Conservation (phyloP, 23 tunicate species). For the Aplidium turbinatum region DNA sequence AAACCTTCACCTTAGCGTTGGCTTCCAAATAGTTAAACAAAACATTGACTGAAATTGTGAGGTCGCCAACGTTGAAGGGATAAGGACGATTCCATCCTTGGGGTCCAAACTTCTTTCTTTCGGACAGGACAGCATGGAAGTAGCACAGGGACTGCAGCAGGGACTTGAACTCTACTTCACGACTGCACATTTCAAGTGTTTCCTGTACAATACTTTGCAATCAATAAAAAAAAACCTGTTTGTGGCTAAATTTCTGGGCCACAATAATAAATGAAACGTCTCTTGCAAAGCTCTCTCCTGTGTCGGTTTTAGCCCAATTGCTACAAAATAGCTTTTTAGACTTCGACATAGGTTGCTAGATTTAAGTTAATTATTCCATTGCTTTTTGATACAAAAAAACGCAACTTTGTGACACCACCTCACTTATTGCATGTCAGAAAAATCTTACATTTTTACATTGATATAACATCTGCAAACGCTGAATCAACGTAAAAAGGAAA, state of each 20-base stretch:
- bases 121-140: slow-evolving; percentile 98
- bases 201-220: slow-evolving; percentile 43
- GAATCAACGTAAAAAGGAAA: no score
- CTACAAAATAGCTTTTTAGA: no score
- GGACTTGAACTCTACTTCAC: slow-evolving; percentile 96
- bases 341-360: no score
- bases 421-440: no score
- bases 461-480: no score
- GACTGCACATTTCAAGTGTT: slow-evolving; percentile 95
- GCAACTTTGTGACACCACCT: no score
- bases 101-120: slow-evolving; percentile 97
- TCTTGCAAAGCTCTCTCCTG: no score
- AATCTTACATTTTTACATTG: no score
- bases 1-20: slow-evolving; percentile 70
- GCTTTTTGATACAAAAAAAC: no score
- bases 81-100: slow-evolving; percentile 99
- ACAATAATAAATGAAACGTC: no score
- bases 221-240: background rate
- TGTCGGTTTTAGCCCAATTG: no score
- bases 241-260: background rate
- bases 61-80: slow-evolving; percentile 98
- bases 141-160: slow-evolving; percentile 96
- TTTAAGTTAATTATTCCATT: no score
- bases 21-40: slow-evolving; percentile 95
- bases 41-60: slow-evolving; percentile 95